phyloP scores from a whole-genome alignment of 2,113 vertebrate genomes.

The Lasiurus cinereus region DNA sequence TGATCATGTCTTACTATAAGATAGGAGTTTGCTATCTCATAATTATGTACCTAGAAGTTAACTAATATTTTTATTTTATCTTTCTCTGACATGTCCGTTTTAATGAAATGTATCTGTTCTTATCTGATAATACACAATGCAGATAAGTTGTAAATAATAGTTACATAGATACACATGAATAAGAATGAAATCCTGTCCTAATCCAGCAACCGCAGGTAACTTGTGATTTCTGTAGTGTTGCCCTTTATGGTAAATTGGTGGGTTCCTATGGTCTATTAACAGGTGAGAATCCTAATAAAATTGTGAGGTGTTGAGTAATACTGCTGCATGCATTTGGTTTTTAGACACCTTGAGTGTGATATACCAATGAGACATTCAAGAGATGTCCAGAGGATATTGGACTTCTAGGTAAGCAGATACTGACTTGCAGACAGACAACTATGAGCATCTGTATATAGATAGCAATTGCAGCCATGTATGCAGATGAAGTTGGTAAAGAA shows the following conservation, averaged over 20 bases:
- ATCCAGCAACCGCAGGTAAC: fast-evolving
- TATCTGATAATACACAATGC: neutral
- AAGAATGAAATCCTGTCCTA: neutral
- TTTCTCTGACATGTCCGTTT: neutral
- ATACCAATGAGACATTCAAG: neutral
- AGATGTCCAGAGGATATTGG: neutral
- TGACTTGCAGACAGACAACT: neutral
- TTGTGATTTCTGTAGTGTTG: neutral
- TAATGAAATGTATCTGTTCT: neutral
- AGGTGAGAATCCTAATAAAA: neutral
- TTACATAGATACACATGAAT: neutral
- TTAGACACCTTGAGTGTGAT: neutral
- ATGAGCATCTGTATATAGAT: fast-evolving
- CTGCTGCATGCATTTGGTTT: neutral
- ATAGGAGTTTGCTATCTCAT: neutral
- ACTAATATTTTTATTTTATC: slow-evolving; percentile 1
- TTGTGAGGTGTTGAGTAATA: neutral
- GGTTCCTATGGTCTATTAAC: neutral
- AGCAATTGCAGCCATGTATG: fast-evolving
- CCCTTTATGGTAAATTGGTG: neutral
- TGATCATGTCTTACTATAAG: neutral
- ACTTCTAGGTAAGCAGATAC: neutral
- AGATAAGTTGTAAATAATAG: neutral
- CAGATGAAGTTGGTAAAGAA: neutral
- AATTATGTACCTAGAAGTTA: neutral